These are phyloP conservation scores for Oxyura jamaicensis DNA, from an alignment of 2,113 vertebrate species.

Conservation along the genomic window DNA sequence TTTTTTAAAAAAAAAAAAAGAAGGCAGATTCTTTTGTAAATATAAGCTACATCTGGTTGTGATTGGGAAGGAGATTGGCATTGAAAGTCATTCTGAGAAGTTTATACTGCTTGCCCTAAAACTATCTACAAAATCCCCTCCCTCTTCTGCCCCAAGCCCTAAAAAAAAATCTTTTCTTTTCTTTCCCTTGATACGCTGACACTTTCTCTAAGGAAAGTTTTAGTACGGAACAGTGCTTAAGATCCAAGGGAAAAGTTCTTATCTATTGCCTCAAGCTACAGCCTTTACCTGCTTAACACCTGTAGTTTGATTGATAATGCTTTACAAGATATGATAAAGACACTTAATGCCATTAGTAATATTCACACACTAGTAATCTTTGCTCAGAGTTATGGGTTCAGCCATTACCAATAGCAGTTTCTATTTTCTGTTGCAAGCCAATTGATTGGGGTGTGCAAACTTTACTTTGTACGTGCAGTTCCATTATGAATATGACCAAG, in stretches of 20 bases:
- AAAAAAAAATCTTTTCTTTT: not conserved
- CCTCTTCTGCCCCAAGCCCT: not conserved
- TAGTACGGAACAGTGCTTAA: not conserved
- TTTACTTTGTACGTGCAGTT: not conserved
- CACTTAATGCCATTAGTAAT: constrained; percentile 23
- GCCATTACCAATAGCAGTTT: constrained; percentile 23
- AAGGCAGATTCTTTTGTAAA: not conserved
- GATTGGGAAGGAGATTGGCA: not conserved
- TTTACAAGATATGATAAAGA: constrained; percentile 56
- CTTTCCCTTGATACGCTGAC: constrained; percentile 31
- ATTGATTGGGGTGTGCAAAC: constrained; percentile 50
- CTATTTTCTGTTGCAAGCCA: not conserved
- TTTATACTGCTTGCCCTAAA: not conserved
- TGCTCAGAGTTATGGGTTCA: constrained; percentile 20
- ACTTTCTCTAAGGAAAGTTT: not conserved
- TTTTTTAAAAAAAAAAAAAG: not conserved
- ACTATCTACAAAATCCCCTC: not conserved
- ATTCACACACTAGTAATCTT: constrained; percentile 15
- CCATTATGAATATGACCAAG: not conserved
- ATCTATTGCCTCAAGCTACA: constrained; percentile 14
- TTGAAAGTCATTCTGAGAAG: constrained; percentile 9
- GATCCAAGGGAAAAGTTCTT: constrained; percentile 35
- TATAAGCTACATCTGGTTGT: not conserved
- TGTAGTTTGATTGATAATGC: constrained; percentile 32
- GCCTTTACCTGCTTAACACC: constrained; percentile 36